phyloP scores from a whole-genome alignment of 2,888 invertebrate species.

The Rhyacophila evoluta region DNA sequence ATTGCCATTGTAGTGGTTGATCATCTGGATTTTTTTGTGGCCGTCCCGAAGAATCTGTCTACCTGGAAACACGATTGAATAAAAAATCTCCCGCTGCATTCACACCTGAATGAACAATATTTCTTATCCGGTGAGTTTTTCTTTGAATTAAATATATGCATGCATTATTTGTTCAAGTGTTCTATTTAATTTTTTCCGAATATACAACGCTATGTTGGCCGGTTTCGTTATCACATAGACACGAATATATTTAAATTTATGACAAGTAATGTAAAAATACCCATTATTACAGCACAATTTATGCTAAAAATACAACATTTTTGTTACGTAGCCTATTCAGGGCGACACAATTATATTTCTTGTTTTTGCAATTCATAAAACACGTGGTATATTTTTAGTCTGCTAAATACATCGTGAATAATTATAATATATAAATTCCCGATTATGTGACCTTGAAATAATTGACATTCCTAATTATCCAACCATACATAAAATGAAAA shows the following conservation, averaged over 20 bases:
- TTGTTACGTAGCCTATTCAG: too few species aligned
- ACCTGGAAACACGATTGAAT: neutral
- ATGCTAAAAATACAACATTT: too few species aligned
- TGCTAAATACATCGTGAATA: too few species aligned
- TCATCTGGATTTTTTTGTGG: slow-evolving; percentile 13
- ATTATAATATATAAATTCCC: too few species aligned
- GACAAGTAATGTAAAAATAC: neutral
- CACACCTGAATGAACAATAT: neutral
- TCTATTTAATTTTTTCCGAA: neutral
- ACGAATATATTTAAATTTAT: neutral
- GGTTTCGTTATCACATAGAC: too few species aligned
- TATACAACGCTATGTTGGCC: neutral
- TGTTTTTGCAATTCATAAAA: too few species aligned
- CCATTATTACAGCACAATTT: neutral
- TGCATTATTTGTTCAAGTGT: slow-evolving; percentile 16
- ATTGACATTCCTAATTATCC: too few species aligned
- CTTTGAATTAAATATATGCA: neutral
- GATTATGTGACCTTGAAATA: too few species aligned
- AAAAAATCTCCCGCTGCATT: neutral
- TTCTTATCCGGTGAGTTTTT: neutral
- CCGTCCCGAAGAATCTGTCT: neutral
- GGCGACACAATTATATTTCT: too few species aligned
- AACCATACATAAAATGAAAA: too few species aligned
- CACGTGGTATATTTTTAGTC: too few species aligned
- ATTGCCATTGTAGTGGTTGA: slow-evolving; percentile 15